Evolutionary conservation across 2,113 vertebrate genomes (phyloP), one percentile per base, ranked within the genome.

Genomic region (Chiloscyllium plagiosum): DNA sequence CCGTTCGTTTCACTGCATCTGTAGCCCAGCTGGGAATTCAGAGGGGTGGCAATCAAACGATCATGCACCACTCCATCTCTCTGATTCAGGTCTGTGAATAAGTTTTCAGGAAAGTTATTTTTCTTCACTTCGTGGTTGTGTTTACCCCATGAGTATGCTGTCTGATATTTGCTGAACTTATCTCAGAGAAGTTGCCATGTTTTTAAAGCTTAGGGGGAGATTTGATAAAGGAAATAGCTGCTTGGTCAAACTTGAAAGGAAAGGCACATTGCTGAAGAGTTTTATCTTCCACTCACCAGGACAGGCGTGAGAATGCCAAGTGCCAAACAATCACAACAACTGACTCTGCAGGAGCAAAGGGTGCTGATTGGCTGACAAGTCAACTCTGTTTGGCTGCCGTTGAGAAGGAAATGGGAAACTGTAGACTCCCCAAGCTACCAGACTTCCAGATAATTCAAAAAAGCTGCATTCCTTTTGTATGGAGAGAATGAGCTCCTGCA

Each of bases 11-110:
- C 37, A 47, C 56, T 94, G 66, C 93, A 94, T 70, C 93, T 94
- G 93, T 61, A 70, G 68, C 37, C 93, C 93, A 94, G 65, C 65
- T 94, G 93, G 68, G 52, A 92, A 50, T 69, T 50, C 33, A 26
- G 37, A n/a, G 19, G 19, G 17, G 61, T 94, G 92, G 92, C 3
- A 68, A 94, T 20, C 83, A 90, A 15, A 76, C 0, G 8, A 37
- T 17, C n/a, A 22, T 19, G 20, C 80, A 29, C 29, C 68, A 3
- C 52, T 50, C 19, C 37, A 42, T 70, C 37, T 15, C 10, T 50
- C 65, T 42, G 66, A 50, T 50, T 47, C 37, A 5, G 33, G 47
- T 70, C 17, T 37, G 47, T 70, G 66, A 47, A 94, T 69, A 42
- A 50, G 93, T 70, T 94, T 94, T 37, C 3, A 47, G 93, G 13